phyloP scores from a whole-genome alignment of 2,888 invertebrate species.

The Iselma pallidipennis region DNA sequence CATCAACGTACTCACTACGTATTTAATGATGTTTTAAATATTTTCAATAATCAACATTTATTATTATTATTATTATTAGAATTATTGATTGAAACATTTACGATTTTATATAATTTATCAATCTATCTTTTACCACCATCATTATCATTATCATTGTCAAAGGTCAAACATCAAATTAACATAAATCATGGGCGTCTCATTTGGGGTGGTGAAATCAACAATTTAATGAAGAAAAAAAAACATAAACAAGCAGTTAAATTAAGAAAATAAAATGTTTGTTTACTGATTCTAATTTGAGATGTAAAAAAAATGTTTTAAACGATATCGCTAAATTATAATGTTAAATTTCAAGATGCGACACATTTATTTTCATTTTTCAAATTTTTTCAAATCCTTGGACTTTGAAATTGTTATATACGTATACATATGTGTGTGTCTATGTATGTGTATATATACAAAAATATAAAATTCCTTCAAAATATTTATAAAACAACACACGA shows the following conservation, averaged over 20 bases:
- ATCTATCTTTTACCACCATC: not conserved
- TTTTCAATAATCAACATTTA: too few relatives aligned
- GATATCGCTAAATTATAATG: too few relatives aligned
- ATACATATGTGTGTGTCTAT: too few relatives aligned
- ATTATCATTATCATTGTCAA: not conserved
- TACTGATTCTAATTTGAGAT: not conserved
- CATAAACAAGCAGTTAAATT: not conserved
- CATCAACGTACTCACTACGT: too few relatives aligned
- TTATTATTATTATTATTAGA: not conserved
- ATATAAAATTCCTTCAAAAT: not conserved
- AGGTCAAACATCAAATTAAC: not conserved
- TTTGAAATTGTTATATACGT: too few relatives aligned
- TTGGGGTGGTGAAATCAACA: not conserved
- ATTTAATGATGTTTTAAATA: not conserved
- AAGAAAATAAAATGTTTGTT: too few relatives aligned
- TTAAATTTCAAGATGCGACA: not conserved
- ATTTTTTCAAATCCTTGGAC: not conserved
- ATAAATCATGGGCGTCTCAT: not conserved
- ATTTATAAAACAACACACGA: not conserved
- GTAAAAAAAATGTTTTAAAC: too few relatives aligned
- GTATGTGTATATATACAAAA: too few relatives aligned
- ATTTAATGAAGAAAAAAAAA: too few relatives aligned
- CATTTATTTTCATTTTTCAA: not conserved
- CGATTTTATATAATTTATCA: not conserved
- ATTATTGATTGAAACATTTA: not conserved